Evolutionary conservation across 2,888 invertebrate species (phyloP), one percentile per base, ranked within the genome.

Genomic region (Ariolimax columbianus): DNA sequence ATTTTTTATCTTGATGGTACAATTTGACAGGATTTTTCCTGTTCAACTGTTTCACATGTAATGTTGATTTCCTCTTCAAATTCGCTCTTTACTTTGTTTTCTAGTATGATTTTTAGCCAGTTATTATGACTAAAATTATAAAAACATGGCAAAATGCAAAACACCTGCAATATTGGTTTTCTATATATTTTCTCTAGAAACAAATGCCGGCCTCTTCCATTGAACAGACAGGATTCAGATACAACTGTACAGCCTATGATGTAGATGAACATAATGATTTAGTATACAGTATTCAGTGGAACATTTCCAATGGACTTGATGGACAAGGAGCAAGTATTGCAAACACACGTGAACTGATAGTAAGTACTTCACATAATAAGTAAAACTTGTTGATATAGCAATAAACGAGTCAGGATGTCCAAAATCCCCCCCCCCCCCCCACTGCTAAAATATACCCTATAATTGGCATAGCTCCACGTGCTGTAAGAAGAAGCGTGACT

Each of bases 211-310:
- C 26, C 30, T 75, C 47, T 75, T 3, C 1, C 14, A 30, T 17
- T 47, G 73, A 75, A 47, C 14, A 47, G 11, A n/a, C 0, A 26
- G 19, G 30, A 30, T 14, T 47, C 30, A 43, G 3, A n/a, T 43
- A 47, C 17, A 9, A 0, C 0, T 47, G 43, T 75, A 23, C 59
- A 7, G 78, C 78, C n/a, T 17, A 43, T 33, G 78, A 78, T 40
- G n/a, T n/a, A 63, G 78, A 78, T 30, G 1, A 1, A 38, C n/a
- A 30, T 19, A 43, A 30, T 1, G 33, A 68, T 6, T 43, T 79
- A 33, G 33, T 19, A n/a, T 79, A 79, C 66, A 68, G 17, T 23
- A 79, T 79, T 66, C 40, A 43, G 14, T 79, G 79, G 79, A 38
- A 63, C 26, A n/a, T 33, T 38, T 59, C 78, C 6, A 73, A 19